Base-by-base conservation (phyloP, 2,113 vertebrate species). In the Psittacula cyanocephala region DNA sequence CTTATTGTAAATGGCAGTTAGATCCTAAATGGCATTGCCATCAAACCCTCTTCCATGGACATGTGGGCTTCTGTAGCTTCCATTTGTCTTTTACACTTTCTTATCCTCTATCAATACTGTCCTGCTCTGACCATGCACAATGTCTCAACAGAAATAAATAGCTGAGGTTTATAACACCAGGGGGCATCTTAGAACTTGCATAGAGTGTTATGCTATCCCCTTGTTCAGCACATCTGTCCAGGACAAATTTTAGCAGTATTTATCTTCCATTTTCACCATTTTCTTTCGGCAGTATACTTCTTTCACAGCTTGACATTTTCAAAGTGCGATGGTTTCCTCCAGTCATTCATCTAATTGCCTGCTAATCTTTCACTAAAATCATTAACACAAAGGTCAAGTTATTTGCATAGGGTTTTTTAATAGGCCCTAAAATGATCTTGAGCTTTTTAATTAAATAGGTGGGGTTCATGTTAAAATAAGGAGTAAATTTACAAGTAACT, bases 251-350 rank as follows among this genome's bases (percentile, higher is more conserved):
- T n/a, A 74, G 71, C 33, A 79, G 5, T 37, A 75, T 89, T 62
- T 76, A n/a, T 60, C 83, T 88, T 81, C 46, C 43, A n/a, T 37
- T 83, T 74, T 64, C 84, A 74, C 57, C 7, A 29, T 80, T 95
- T 94, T 77, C 67, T 59, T 49, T 23, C 55, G 35, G 60, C 68
- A 83, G 13, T 43, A 44, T 16, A 68, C 11, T 81, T 77, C 49
- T 74, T 91, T 90, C 76, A 93, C 59, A 90, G 68, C 28, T 9
- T 94, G 79, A 86, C 31, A 64, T 93, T 81, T 96, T 84, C 76
- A 94, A 72, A 81, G 19, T 88, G 20, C 13, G 33, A 80, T 9
- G 31, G 46, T 55, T 88, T 86, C 28, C 57, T 83, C 55, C 57
- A 86, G 72, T 31, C 69, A 76, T 83, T 84, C 3, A 71, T 84